Percentiles rank a stretch among this genome's conserved stretches.
Evolutionary conservation across 1,140 invertebrate species (phyloP).

Genomic region (Micrasema minimum): DNA sequence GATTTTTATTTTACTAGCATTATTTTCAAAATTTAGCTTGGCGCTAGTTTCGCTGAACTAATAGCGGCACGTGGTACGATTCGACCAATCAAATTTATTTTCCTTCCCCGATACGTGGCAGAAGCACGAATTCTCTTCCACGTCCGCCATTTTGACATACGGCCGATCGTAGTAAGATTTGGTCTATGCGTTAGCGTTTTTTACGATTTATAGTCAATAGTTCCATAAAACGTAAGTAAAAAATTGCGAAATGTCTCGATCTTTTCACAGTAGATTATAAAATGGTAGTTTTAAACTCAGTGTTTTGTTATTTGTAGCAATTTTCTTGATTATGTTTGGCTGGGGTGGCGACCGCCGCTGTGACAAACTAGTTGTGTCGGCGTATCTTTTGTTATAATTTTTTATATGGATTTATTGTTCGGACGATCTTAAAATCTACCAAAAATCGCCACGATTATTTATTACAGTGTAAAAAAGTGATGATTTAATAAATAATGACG

Average conservation of each 20-base stretch:
- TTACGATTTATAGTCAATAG: conserved; percentile 72
- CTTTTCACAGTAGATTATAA: conserved; percentile 7
- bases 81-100: conserved; percentile 58
- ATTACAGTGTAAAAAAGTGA: conserved; percentile 3
- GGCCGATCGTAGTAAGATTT: conserved; percentile 74
- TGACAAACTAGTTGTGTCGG: conserved; percentile 50
- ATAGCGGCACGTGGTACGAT: conserved; percentile 59
- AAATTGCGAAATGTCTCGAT: conserved; percentile 16
- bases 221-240: conserved; percentile 72
- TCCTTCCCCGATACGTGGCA: conserved; percentile 76
- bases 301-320: conserved; percentile 39
- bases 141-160: conserved; percentile 84
- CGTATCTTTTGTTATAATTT: conserved; percentile 44
- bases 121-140: conserved; percentile 77
- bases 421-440: not conserved
- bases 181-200: conserved; percentile 76
- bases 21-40: conserved; percentile 8
- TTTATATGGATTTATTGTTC: conserved; percentile 23
- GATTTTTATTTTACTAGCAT: too few species aligned
- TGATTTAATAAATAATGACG: conserved; percentile 10
- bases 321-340: conserved; percentile 44
- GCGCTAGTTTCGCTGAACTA: conserved; percentile 26
- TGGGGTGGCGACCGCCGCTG: conserved; percentile 51
- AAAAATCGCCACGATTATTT: not conserved
- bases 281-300: conserved; percentile 22